Percentiles rank a stretch among this genome's conserved stretches.
Conservation (phyloP, 2,888 invertebrate species). For the Dicyrtoma fusca region DNA sequence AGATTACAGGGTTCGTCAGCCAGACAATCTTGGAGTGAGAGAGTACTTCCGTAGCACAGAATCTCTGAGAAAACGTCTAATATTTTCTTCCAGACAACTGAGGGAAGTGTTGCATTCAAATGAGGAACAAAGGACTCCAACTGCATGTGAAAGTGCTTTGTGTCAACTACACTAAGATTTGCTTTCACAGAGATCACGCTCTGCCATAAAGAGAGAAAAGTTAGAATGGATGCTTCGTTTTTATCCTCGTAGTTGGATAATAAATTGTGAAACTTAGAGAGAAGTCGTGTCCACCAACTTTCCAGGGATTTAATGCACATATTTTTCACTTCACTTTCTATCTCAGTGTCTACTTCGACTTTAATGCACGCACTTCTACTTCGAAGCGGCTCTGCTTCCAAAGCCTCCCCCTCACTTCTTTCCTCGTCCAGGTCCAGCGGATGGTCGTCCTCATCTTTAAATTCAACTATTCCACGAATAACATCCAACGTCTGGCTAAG, state of each 20-base stretch:
- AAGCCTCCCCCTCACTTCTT: constrained; percentile 65
- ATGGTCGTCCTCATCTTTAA: constrained; percentile 73
- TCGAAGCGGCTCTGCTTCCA: constrained; percentile 57
- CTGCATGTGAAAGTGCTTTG: constrained; percentile 84
- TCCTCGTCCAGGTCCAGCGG: constrained; percentile 61
- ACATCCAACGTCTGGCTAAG: constrained; percentile 70
- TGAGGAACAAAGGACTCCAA: constrained; percentile 77
- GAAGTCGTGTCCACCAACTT: constrained; percentile 80
- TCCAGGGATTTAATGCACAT: constrained; percentile 82
- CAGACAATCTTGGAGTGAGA: constrained; percentile 82
- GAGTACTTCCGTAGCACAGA: constrained; percentile 85
- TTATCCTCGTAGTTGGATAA: constrained; percentile 62
- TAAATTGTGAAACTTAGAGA: constrained; percentile 66
- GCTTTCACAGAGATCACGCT: constrained; percentile 88
- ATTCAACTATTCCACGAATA: constrained; percentile 83
- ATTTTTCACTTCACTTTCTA: constrained; percentile 73
- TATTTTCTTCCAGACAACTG: constrained; percentile 81
- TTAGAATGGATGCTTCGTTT: constrained; percentile 66
- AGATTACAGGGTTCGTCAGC: constrained; percentile 83
- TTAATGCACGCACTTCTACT: constrained; percentile 36
- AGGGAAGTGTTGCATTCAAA: constrained; percentile 70
- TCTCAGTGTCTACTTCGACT: constrained; percentile 52
- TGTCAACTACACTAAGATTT: constrained; percentile 85
- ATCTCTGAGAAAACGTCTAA: constrained; percentile 86
- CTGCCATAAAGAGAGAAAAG: constrained; percentile 85